phyloP scores from a whole-genome alignment of 2,113 vertebrate species.

The Protomyctophum bolini region DNA sequence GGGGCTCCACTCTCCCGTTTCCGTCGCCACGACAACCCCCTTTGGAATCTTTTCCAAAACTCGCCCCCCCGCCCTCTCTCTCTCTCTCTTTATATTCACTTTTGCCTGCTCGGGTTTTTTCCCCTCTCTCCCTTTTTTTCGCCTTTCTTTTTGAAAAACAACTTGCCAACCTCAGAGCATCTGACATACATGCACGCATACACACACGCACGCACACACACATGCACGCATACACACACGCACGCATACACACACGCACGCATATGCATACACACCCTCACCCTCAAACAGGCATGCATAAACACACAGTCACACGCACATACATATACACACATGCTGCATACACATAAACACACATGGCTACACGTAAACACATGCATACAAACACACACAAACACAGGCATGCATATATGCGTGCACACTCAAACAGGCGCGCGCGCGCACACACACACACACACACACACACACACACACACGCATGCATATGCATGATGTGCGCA shows the following conservation, averaged over 20 bases:
- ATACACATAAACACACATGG: too few species aligned
- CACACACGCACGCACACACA: not conserved
- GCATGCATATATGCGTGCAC: too few species aligned
- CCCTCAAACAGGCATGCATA: not conserved
- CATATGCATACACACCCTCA: not conserved
- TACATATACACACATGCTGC: too few species aligned
- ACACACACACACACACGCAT: too few species aligned
- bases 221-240: not conserved
- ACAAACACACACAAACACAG: too few species aligned
- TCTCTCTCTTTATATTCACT: conserved; percentile 25
- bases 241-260: not conserved
- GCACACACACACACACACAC: conserved; percentile 10
- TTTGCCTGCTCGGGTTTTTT: conserved; percentile 24
- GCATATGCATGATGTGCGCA: too few species aligned
- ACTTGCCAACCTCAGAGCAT: conserved; percentile 30
- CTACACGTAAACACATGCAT: too few species aligned
- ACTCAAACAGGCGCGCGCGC: conserved; percentile 6
- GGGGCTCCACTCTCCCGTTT: conserved; percentile 70
- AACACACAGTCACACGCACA: too few species aligned
- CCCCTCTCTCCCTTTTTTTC: conserved; percentile 22
- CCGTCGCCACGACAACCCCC: conserved; percentile 69
- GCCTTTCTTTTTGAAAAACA: conserved; percentile 35
- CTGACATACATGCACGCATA: not conserved
- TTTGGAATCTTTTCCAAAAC: conserved; percentile 65
- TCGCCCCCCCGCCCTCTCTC: conserved; percentile 38